Conservation (phyloP, 2,888 invertebrate genomes). For the Synergus umbraculus region DNA sequence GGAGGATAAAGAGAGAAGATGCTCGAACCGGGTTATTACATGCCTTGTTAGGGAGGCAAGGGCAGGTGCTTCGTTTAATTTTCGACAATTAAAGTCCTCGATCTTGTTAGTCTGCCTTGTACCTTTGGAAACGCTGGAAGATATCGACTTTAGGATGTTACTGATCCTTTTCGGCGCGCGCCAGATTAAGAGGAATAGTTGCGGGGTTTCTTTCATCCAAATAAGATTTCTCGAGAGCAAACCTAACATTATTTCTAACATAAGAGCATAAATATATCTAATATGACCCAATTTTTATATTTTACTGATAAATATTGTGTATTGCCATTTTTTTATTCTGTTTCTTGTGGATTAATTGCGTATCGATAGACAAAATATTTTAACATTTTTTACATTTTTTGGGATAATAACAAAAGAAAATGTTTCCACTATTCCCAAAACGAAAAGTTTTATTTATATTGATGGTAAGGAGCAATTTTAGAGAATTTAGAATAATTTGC, state of each 20-base stretch:
- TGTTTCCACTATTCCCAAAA: too few species aligned
- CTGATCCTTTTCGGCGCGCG: conserved; percentile 40
- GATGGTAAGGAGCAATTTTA: too few species aligned
- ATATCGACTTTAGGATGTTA: conserved; percentile 42
- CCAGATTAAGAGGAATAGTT: conserved; percentile 33
- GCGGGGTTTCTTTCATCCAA: neutral
- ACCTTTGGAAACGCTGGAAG: conserved; percentile 4
- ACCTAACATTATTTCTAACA: neutral
- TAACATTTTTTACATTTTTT: too few species aligned
- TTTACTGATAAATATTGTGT: neutral
- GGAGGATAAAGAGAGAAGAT: conserved; percentile 45
- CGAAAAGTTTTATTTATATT: too few species aligned
- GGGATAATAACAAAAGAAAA: too few species aligned
- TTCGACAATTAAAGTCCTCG: conserved; percentile 76
- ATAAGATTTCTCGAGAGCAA: neutral
- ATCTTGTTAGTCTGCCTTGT: conserved; percentile 55
- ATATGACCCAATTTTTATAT: neutral
- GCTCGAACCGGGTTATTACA: conserved; percentile 50
- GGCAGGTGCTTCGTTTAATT: conserved; percentile 76
- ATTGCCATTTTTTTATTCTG: neutral
- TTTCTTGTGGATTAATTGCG: neutral
- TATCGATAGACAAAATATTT: neutral
- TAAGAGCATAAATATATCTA: neutral
- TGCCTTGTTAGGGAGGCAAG: conserved; percentile 57
- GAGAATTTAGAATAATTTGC: too few species aligned